Evolutionary conservation across 2,113 vertebrate genomes (phyloP), one percentile per base, ranked within the genome.

Genomic region (Misgurnus mizolepis): DNA sequence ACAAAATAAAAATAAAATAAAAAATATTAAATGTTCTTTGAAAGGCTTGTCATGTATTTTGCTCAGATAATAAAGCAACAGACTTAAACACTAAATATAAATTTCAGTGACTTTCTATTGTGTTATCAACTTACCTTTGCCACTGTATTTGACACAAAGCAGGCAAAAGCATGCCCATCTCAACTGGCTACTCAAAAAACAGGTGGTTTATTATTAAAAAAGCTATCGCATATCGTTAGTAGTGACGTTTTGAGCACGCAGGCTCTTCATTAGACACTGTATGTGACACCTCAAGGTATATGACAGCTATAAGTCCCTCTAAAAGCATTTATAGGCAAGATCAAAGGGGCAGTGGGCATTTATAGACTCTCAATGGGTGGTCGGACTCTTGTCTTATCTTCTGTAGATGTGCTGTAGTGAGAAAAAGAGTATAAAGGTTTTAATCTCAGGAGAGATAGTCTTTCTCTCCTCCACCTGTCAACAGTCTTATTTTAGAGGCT

Each of bases 381-480:
- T 27, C 67, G 17, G 39, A 76, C 62, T 58, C 17, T 75, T 4
- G 67, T 40, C 55, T 69, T 47, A 64, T 27, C 14, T 43, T 66
- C 64, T 79, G 34, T 80, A 81, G 47, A 75, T 73, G 68, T 73
- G n/a, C 76, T 18, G n/a, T 34, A 9, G 34, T 15, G 14, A 74
- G 47, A 11, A 58, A 40, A 68, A 22, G 22, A 22, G 22, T 22
- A 22, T 22, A 22, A 22, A 60, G 45, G 65, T 47, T 45, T 64
- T 58, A 73, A 67, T 78, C 83, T 81, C 74, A 73, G 56, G 43
- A 55, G 83, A 71, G 74, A 65, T 66, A 55, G 34, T 47, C 64
- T 27, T 53, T 22, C 22, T 22, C 22, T 40, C 80, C 75, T 62
- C 76, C 78, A 78, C 78, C 76, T 75, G 50, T 39, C 43, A 60